Evolutionary conservation across 2,797 vertebrate genomes (phyloP), one percentile per base, ranked within the genome.

Genomic region (Bovichtus variegatus): DNA sequence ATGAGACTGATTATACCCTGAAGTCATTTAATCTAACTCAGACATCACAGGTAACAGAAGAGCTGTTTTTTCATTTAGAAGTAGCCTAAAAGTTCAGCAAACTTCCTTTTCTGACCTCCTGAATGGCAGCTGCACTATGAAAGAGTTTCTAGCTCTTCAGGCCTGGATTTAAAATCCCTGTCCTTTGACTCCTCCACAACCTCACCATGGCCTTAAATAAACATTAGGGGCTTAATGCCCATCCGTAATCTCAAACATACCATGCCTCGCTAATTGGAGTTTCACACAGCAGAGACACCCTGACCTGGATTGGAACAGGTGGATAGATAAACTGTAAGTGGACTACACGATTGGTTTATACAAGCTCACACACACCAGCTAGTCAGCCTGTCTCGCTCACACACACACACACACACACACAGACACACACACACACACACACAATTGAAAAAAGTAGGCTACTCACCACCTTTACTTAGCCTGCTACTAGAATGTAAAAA

Each of bases 181-280:
- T 64, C 47, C 78, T 74, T 85, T 86, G 81, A 87, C 81, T 87
- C 75, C 79, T 83, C 75, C 53, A 66, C 66, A 80, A 55, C 79
- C 64, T 85, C 46, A 40, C 41, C 65, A 77, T 78, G 83, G 87
- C 87, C 79, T 92, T 93, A 93, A 94, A 85, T 93, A 93, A 93
- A 94, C 92, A 87, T 88, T 51, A 78, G 55, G 77, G 84, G 81
- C 86, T 94, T 92, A 93, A 87, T 84, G 65, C 51, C 75, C 58
- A 89, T 89, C 86, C 71, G 36, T 92, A 92, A 92, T 94, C 93
- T 87, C 87, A 85, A 84, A 85, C 76, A 87, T 91, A 84, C 84
- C 71, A 76, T 78, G 72, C 76, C 62, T 53, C 72, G 36, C 84
- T 94, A 92, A 94, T 91, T 91, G 83, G 90, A 84, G 87, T 90